These are phyloP conservation scores for Ectemnius cavifrons DNA, from an alignment of 2,888 invertebrate genomes.

Conservation along the genomic window DNA sequence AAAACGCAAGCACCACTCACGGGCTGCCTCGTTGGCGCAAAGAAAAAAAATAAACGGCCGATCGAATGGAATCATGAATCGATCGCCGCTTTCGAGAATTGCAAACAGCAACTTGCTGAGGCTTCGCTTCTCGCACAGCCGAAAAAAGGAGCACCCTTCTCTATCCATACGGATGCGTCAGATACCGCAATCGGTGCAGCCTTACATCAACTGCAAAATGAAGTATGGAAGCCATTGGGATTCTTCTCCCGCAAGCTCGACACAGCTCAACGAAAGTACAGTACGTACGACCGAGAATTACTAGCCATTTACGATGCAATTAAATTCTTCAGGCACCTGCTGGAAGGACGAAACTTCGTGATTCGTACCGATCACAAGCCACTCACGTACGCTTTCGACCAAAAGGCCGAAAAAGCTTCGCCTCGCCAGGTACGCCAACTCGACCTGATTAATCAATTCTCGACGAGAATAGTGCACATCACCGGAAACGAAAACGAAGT, in stretches of 20 bases:
- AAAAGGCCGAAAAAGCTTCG: slow-evolving; percentile 10
- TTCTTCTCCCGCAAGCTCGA: slow-evolving; percentile 21
- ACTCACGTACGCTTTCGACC: background rate
- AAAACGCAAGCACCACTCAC: too few relatives aligned
- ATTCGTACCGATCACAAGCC: slow-evolving; percentile 18
- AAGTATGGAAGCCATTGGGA: slow-evolving; percentile 11
- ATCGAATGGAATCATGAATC: background rate
- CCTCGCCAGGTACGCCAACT: slow-evolving; percentile 7
- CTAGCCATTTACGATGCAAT: slow-evolving; percentile 9
- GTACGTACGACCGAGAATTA: slow-evolving; percentile 15
- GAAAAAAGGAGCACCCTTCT: background rate
- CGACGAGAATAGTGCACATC: background rate
- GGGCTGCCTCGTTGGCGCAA: background rate
- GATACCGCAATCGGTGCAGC: slow-evolving; percentile 6
- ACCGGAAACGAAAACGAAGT: slow-evolving; percentile 14
- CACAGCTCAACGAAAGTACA: background rate
- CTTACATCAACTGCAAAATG: slow-evolving; percentile 4
- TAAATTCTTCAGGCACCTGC: slow-evolving; percentile 13
- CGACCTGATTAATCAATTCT: background rate
- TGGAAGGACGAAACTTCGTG: background rate
- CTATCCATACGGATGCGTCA: slow-evolving; percentile 10
- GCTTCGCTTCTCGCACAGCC: background rate
- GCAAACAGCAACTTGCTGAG: background rate
- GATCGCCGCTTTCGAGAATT: background rate
- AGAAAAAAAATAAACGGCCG: background rate